Evolutionary conservation across 2,113 vertebrate species (phyloP).

Genomic region (Bambusicola thoracicus): DNA sequence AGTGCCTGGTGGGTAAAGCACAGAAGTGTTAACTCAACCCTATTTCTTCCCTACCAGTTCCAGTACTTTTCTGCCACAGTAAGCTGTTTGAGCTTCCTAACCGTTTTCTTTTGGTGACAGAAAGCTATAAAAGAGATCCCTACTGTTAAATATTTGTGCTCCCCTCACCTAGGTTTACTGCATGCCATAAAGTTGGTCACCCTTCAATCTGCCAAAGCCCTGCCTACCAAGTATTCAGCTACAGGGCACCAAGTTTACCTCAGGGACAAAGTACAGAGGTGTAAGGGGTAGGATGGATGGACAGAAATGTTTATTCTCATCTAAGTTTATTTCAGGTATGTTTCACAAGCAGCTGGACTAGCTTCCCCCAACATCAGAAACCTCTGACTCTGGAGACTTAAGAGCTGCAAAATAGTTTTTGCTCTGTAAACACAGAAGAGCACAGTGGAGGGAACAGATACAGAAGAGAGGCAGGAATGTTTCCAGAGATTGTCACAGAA

Average conservation of each 20-base stretch:
- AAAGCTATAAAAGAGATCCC: background rate
- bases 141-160: background rate
- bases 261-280: background rate
- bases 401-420: background rate
- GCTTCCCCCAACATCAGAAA: background rate
- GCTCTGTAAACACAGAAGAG: background rate
- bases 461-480: background rate
- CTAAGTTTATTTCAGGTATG: background rate
- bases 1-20: background rate
- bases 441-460: background rate
- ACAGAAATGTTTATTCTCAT: background rate
- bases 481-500: background rate
- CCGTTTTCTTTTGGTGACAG: background rate
- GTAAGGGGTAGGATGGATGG: background rate
- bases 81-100: background rate
- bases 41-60: background rate
- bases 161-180: background rate
- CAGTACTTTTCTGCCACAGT: background rate
- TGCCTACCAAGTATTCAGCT: background rate
- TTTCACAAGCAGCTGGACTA: background rate
- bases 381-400: background rate
- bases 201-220: background rate
- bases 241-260: background rate
- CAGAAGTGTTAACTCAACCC: background rate
- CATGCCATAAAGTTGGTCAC: background rate